Evolutionary conservation across 1,140 invertebrate species (phyloP).

Genomic region (Leptopilina boulardi): DNA sequence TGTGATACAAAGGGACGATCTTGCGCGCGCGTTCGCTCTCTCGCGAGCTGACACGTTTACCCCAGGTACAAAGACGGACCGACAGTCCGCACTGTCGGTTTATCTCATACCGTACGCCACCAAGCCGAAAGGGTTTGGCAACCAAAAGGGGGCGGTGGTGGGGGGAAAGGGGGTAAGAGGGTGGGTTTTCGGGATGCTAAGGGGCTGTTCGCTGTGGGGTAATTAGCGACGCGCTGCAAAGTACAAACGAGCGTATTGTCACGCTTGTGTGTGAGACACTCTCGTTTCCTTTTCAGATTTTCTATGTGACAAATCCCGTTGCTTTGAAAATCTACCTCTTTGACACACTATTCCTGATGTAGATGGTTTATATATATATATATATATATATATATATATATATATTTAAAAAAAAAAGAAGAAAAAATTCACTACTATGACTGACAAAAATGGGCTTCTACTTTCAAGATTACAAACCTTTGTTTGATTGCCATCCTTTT

Average conservation of each 20-base stretch:
- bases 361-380: neutral
- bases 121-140: constrained; percentile 56
- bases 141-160: no score
- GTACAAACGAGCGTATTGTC: constrained; percentile 66
- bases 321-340: constrained; percentile 55
- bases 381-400: no score
- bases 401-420: no score
- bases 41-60: constrained; percentile 37
- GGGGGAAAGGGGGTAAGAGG: no score
- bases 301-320: constrained; percentile 63
- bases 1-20: constrained; percentile 27
- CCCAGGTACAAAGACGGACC: constrained; percentile 38
- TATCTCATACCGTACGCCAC: constrained; percentile 45
- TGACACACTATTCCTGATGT: constrained; percentile 17
- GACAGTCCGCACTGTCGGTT: constrained; percentile 40
- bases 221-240: constrained; percentile 66
- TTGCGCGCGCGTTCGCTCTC: constrained; percentile 5
- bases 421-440: constrained; percentile 20
- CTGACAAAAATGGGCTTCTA: constrained; percentile 49
- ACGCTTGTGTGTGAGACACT: constrained; percentile 38
- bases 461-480: constrained; percentile 55
- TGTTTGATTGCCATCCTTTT: constrained; percentile 50
- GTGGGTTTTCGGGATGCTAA: constrained; percentile 44
- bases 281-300: constrained; percentile 49
- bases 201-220: constrained; percentile 58